A percentile compares a stretch with the other conserved stretches of the same genome.
phyloP scores from a whole-genome alignment of 2,113 vertebrate genomes.

The Cromileptes altivelis region DNA sequence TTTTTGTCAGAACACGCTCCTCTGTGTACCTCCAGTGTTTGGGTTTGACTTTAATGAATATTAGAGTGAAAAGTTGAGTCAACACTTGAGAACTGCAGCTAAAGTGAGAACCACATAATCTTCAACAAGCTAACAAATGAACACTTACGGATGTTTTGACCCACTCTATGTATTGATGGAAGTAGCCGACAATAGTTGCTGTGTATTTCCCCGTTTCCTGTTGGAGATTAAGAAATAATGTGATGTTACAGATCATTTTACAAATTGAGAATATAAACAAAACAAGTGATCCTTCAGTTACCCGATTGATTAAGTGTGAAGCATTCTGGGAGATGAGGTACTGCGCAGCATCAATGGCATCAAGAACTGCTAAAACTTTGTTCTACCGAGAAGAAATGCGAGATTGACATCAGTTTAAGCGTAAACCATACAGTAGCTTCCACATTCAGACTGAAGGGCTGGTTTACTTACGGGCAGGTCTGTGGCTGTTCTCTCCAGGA shows the following conservation, averaged over 20 bases:
- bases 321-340: constrained; percentile 88
- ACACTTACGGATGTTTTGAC: constrained; percentile 91
- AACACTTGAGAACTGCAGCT: background rate
- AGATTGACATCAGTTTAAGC: background rate
- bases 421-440: background rate
- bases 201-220: constrained; percentile 91
- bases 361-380: constrained; percentile 85
- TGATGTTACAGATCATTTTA: background rate
- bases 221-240: background rate
- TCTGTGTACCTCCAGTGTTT: background rate
- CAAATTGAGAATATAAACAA: background rate
- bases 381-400: constrained; percentile 75
- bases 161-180: constrained; percentile 92
- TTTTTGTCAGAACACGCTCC: constrained; percentile 16
- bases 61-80: background rate
- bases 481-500: constrained; percentile 85
- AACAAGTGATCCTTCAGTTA: constrained; percentile 58
- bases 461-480: constrained; percentile 87
- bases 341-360: constrained; percentile 88
- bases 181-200: constrained; percentile 88
- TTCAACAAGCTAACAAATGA: constrained; percentile 7
- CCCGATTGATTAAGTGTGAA: constrained; percentile 86
- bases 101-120: background rate
- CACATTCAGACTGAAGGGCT: background rate
- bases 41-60: constrained; percentile 1